A percentile compares a stretch with the other conserved stretches of the same genome.
These are phyloP conservation scores for Pelobates fuscus DNA, from an alignment of 2,113 vertebrate species.

Conservation along the genomic window DNA sequence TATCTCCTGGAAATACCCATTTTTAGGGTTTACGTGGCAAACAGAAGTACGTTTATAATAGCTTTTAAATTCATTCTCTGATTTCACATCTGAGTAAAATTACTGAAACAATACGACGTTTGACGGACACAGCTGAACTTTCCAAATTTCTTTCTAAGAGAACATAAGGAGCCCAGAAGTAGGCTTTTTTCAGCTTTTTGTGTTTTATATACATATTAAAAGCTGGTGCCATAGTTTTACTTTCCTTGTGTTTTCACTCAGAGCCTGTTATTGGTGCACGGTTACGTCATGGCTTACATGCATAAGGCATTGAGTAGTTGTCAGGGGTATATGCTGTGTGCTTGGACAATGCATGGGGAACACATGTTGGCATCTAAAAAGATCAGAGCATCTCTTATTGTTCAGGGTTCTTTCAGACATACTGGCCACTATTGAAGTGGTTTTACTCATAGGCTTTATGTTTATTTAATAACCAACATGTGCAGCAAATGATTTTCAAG, in stretches of 20 bases:
- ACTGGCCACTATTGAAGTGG: slow-evolving; percentile 34
- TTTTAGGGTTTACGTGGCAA: neutral
- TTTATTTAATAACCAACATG: slow-evolving; percentile 20
- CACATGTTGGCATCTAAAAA: slow-evolving; percentile 24
- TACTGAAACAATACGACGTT: too few relatives aligned
- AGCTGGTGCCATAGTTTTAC: too few relatives aligned
- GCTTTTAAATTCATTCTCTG: neutral
- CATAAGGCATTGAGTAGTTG: neutral
- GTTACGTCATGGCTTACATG: slow-evolving; percentile 20
- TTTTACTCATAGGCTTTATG: neutral
- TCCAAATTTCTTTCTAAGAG: neutral
- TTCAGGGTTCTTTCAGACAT: slow-evolving; percentile 6
- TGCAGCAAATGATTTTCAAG: neutral
- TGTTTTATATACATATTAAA: too few relatives aligned
- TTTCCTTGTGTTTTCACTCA: too few relatives aligned
- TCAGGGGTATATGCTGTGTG: neutral
- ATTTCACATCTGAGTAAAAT: neutral
- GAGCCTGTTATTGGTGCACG: neutral
- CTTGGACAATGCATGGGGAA: neutral
- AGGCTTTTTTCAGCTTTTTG: neutral
- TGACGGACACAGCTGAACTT: too few relatives aligned
- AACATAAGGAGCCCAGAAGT: neutral
- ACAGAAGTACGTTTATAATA: neutral
- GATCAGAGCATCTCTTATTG: slow-evolving; percentile 26
- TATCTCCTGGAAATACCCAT: too few relatives aligned